Percentiles rank a stretch among this genome's conserved stretches.
Conservation (phyloP, 1,140 invertebrate genomes). For the Macrobrachium rosenbergii region DNA sequence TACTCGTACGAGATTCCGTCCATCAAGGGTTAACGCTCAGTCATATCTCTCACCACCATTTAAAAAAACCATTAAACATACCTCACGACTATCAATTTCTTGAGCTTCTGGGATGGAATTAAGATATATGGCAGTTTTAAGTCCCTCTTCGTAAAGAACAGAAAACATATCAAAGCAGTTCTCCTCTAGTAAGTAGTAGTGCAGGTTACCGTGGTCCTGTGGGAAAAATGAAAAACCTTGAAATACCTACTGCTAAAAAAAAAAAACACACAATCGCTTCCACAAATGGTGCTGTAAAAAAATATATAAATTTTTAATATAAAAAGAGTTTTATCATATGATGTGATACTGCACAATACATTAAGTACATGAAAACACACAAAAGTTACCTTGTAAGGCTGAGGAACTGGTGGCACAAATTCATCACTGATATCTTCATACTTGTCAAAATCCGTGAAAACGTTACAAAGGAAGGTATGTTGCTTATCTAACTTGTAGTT, state of each 20-base stretch:
- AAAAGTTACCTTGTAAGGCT: constrained; percentile 79
- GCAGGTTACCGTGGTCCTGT: constrained; percentile 65
- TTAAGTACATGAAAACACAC: not conserved
- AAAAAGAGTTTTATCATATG: too few relatives aligned
- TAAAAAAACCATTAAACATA: constrained; percentile 69
- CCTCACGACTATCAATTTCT: constrained; percentile 85
- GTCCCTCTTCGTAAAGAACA: constrained; percentile 74
- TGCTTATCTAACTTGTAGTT: constrained; percentile 97
- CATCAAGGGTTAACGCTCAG: too few relatives aligned
- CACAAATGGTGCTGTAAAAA: not conserved
- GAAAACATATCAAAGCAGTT: constrained; percentile 76
- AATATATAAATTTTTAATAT: too few relatives aligned
- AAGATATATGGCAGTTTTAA: constrained; percentile 89
- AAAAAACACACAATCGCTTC: not conserved
- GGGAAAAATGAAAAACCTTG: not conserved
- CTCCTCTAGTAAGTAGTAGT: constrained; percentile 66
- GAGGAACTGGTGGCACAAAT: constrained; percentile 90
- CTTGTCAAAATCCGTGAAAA: constrained; percentile 97
- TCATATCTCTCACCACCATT: not conserved
- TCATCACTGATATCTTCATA: constrained; percentile 91
- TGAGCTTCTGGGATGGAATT: constrained; percentile 91
- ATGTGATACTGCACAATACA: too few relatives aligned
- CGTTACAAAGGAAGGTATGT: constrained; percentile 95
- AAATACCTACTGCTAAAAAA: constrained; percentile 70
- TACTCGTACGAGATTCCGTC: too few relatives aligned